Evolutionary conservation across 2,113 vertebrate genomes (phyloP).

Genomic region (Vanacampus margaritifer): DNA sequence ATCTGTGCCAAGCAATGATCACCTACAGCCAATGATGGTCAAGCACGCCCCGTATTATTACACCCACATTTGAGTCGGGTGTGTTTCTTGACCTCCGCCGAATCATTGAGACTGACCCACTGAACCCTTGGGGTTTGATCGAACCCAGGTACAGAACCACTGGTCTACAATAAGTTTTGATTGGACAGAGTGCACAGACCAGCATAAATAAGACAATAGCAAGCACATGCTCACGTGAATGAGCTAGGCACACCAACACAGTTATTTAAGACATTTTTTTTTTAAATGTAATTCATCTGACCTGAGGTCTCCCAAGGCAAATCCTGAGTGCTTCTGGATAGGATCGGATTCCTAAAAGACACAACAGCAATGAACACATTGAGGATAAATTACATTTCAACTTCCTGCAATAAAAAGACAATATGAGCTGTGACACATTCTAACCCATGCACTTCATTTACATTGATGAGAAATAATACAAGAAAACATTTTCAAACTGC

Average conservation of each 20-base stretch:
- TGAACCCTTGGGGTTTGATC: too few species aligned
- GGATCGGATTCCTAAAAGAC: slow-evolving; percentile 37
- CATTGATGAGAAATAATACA: slow-evolving; percentile 3
- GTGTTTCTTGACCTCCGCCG: too few species aligned
- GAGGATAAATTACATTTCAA: slow-evolving; percentile 4
- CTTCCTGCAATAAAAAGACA: not conserved
- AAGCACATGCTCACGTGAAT: slow-evolving; percentile 14
- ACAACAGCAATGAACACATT: slow-evolving; percentile 11
- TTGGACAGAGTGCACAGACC: not conserved
- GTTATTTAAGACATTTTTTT: too few species aligned
- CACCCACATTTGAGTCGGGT: too few species aligned
- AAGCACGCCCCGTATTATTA: too few species aligned
- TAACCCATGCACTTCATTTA: not conserved
- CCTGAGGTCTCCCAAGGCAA: slow-evolving; percentile 27
- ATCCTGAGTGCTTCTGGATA: not conserved
- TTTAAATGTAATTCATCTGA: slow-evolving; percentile 40
- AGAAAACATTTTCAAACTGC: not conserved
- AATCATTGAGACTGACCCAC: too few species aligned
- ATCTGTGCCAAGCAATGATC: too few species aligned
- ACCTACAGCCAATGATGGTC: too few species aligned
- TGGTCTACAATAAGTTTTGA: not conserved
- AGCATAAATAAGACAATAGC: not conserved
- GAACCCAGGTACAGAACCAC: too few species aligned
- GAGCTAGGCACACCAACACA: slow-evolving; percentile 20
- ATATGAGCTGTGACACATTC: slow-evolving; percentile 1